Conservation (phyloP, 2,888 invertebrate genomes). For the Lasioglossum vierecki region DNA sequence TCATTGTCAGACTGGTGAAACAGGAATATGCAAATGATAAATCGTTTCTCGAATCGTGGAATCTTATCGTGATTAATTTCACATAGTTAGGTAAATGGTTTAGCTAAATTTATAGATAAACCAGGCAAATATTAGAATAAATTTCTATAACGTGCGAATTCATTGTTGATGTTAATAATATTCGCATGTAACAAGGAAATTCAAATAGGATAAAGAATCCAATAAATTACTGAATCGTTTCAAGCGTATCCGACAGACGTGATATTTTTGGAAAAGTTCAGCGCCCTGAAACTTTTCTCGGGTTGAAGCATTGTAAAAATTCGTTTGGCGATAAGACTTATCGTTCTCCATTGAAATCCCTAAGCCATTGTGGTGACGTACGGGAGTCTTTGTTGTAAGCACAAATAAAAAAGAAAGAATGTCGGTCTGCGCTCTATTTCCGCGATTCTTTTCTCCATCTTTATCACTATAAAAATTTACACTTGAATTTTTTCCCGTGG, state of each 20-base stretch:
- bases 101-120: too few relatives aligned
- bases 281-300: background rate
- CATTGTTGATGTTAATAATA: too few relatives aligned
- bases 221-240: too few relatives aligned
- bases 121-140: background rate
- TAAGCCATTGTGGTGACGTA: constrained; percentile 7
- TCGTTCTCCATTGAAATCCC: constrained; percentile 16
- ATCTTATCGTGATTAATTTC: too few relatives aligned
- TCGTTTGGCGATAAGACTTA: constrained; percentile 26
- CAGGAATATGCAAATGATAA: too few relatives aligned
- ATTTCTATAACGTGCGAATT: background rate
- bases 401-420: constrained; percentile 2
- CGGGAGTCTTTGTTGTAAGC: constrained; percentile 17
- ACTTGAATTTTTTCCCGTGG: too few relatives aligned
- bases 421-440: constrained; percentile 8
- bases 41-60: too few relatives aligned
- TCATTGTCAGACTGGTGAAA: background rate
- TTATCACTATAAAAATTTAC: background rate
- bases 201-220: too few relatives aligned
- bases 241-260: too few relatives aligned
- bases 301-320: constrained; percentile 24
- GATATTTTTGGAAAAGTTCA: constrained; percentile 9
- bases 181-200: too few relatives aligned
- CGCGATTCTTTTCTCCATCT: constrained; percentile 8
- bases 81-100: too few relatives aligned